Conservation (phyloP, 2,797 vertebrate genomes). For the Oreortyx pictus region DNA sequence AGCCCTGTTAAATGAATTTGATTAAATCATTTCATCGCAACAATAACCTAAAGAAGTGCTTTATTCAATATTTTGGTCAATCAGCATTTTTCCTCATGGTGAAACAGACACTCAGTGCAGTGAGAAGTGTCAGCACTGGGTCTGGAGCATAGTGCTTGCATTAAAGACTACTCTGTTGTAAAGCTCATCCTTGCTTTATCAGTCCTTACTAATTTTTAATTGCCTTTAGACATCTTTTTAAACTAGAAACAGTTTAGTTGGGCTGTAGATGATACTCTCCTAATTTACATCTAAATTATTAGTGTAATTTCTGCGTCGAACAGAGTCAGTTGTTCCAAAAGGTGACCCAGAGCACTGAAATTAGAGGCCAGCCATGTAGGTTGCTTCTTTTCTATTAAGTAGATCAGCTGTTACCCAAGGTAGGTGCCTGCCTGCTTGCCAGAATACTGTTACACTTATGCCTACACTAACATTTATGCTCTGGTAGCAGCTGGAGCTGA, state of each 20-base stretch:
- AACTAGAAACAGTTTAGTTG: neutral
- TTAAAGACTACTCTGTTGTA: neutral
- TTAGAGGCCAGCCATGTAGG: neutral
- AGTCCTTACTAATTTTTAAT: neutral
- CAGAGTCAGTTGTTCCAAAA: neutral
- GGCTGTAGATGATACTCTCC: neutral
- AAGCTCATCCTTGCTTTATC: neutral
- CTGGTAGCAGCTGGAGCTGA: neutral
- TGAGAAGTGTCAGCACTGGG: neutral
- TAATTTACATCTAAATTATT: neutral
- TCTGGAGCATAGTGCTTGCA: neutral
- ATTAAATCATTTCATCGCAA: neutral
- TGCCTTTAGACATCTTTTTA: conserved; percentile 2
- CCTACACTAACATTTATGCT: neutral
- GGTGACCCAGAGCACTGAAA: neutral
- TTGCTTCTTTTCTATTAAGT: neutral
- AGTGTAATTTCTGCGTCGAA: neutral
- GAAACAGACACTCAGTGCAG: neutral
- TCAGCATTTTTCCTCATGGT: neutral
- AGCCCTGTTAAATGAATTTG: conserved; percentile 1
- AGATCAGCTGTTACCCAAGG: neutral
- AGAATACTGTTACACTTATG: neutral
- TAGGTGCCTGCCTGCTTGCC: neutral
- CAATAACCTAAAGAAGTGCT: neutral
- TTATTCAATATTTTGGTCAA: neutral